Base-by-base conservation (phyloP, 2,888 invertebrate genomes). In the Cerastis rubricosa region DNA sequence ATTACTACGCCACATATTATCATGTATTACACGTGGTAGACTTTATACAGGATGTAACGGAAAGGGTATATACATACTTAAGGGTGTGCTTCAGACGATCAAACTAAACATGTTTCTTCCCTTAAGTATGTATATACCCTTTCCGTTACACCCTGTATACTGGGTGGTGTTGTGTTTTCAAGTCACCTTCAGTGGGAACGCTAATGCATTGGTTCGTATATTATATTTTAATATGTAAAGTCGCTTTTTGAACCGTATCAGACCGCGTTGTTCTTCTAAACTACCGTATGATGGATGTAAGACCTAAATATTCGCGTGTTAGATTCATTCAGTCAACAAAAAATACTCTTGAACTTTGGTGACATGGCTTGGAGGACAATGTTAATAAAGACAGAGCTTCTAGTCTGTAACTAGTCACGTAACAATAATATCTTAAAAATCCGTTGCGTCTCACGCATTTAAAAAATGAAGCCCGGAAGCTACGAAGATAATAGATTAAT, bases 101-200 rank as follows among this genome's bases (percentile, higher is more conserved):
- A n/a, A n/a, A n/a, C n/a, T n/a, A n/a, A n/a, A n/a, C n/a, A n/a
- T n/a, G n/a, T n/a, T n/a, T n/a, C n/a, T n/a, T n/a, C n/a, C n/a
- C n/a, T n/a, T n/a, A n/a, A n/a, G n/a, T n/a, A n/a, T n/a, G n/a
- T n/a, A n/a, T n/a, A n/a, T n/a, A n/a, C n/a, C n/a, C n/a, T n/a
- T n/a, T n/a, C n/a, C n/a, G n/a, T n/a, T n/a, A n/a, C n/a, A n/a
- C n/a, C n/a, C n/a, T n/a, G n/a, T n/a, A 54, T 35, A 65, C 63
- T 47, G 8, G 40, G 51, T 61, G 29, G 35, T 59, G 11, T n/a
- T 72, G 25, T 70, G 83, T 81, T 74, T 83, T 81, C 71, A 85
- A 72, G 74, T 78, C 85, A 84, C 85, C 81, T 84, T 84, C 85
- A 81, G 9, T 71, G 29, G 4, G 12, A 59, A 14, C n/a, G 64